Conservation (phyloP, 2,797 vertebrate genomes). For the Morus bassanus region DNA sequence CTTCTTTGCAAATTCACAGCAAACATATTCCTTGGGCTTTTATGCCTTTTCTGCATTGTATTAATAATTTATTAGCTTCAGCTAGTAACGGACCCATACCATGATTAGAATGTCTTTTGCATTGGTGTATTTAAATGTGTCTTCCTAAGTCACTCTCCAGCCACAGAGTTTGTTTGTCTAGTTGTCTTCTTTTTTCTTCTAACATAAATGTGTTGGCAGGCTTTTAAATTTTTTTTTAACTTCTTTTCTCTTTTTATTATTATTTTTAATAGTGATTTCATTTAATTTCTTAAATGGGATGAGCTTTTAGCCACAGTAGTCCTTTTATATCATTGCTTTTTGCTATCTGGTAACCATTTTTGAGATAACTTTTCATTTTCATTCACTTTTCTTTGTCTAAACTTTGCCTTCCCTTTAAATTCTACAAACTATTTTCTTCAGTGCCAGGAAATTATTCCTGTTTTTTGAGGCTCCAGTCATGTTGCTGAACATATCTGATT, state of each 20-base stretch:
- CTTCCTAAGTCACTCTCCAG: neutral
- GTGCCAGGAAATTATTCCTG: neutral
- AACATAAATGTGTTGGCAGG: neutral
- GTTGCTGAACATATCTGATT: neutral
- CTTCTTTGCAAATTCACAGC: neutral
- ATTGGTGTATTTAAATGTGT: neutral
- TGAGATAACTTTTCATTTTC: neutral
- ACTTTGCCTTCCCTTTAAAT: neutral
- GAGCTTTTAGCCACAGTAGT: neutral
- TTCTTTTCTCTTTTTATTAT: neutral
- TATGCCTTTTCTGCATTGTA: neutral
- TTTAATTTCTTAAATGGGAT: neutral
- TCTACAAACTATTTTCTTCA: neutral
- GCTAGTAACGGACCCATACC: neutral
- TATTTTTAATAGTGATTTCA: neutral
- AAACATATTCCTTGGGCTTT: neutral
- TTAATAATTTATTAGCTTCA: neutral
- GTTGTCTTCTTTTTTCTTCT: neutral
- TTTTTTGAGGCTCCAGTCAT: neutral
- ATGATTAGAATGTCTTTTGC: neutral
- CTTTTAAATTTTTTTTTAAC: neutral
- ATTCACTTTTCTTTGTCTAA: neutral
- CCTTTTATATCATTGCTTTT: neutral
- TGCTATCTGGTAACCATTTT: neutral
- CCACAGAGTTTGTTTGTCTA: neutral